Conservation (phyloP, 1,140 invertebrate genomes). For the Phymorhynchus buccinoides region DNA sequence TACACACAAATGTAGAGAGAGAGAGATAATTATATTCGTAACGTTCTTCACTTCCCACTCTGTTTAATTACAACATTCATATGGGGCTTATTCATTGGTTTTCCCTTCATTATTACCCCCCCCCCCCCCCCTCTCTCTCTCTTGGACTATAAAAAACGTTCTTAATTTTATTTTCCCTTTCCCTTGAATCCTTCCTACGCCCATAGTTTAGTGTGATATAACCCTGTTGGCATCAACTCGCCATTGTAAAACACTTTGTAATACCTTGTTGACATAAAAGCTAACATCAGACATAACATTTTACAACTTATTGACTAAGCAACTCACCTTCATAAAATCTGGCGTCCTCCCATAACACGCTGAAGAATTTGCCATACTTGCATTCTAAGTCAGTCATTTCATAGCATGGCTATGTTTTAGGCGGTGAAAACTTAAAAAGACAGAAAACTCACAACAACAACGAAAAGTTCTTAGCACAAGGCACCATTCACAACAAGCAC, state of each 20-base stretch:
- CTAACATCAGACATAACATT: neutral
- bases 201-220: neutral
- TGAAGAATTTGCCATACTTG: slow-evolving; percentile 40
- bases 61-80: too few relatives aligned
- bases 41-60: too few relatives aligned
- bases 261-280: neutral
- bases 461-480: neutral
- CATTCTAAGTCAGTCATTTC: slow-evolving; percentile 37
- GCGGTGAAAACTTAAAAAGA: neutral
- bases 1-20: too few relatives aligned
- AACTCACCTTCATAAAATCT: slow-evolving; percentile 32
- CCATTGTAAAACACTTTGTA: neutral
- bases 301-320: neutral
- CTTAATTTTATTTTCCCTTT: neutral
- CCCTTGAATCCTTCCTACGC: too few relatives aligned
- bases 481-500: neutral
- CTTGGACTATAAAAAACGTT: neutral
- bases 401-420: neutral
- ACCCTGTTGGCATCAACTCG: neutral
- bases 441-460: neutral
- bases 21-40: too few relatives aligned
- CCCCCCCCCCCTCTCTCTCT: too few relatives aligned
- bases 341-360: slow-evolving; percentile 34
- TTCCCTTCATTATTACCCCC: too few relatives aligned
- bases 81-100: too few relatives aligned